Base-by-base conservation (phyloP, 2,797 vertebrate genomes). In the Florisuga fusca region DNA sequence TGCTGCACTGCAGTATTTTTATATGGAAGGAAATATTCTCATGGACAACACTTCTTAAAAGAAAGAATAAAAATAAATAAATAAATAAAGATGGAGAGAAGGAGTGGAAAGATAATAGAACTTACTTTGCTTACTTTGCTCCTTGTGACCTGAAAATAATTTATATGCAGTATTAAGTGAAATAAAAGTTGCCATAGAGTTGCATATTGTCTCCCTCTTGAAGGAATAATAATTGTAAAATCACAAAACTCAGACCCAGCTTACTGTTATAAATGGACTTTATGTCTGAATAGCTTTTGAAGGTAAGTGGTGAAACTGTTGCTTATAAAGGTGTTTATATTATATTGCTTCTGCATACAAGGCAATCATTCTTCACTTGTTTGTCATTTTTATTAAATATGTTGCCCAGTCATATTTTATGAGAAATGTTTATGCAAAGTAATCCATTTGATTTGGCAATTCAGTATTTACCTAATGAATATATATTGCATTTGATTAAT, bases 301-400 rank as follows among this genome's bases (percentile, higher is more conserved):
- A 87, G 31, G 46, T 80, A 96, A 95, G 66, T 84, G 51, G 68
- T 83, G 67, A 94, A 95, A 91, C 63, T 77, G 66, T 75, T 93
- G 67, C 84, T 95, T 93, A 79, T 79, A 73, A 82, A 80, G 33
- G 64, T 90, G 63, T 86, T 96, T 96, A 78, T 94, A 95, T 94
- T 89, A 58, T 58, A 94, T 88, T 94, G 71, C 59, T 95, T 96
- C 94, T 90, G 75, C 4, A 0, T 74, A 26, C 63, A 80, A 79
- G 71, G 89, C 57, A 66, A 90, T 94, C 77, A 95, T 76, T 90
- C 72, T 72, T 55, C 63, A 48, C 63, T 87, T 80, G 43, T 73
- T 77, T 81, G 79, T 95, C 82, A 88, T 94, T 90, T 95, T 94
- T 95, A 95, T 96, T 92, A 93, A 96, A 95, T 90, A 77, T 63